These are phyloP conservation scores for Epinephelus awoara DNA, from an alignment of 2,797 vertebrate genomes.

Conservation along the genomic window DNA sequence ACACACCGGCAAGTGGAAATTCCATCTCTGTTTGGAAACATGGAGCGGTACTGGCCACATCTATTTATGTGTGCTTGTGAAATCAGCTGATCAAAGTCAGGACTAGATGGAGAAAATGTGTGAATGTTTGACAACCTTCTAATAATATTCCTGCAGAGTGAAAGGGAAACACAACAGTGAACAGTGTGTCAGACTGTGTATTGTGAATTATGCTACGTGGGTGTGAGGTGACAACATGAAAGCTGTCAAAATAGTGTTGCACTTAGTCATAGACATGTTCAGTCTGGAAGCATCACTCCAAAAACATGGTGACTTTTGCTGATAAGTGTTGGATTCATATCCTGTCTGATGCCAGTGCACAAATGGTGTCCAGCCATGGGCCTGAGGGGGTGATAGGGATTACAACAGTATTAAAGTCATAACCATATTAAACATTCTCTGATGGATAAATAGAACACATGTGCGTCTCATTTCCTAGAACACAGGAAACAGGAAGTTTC, in stretches of 20 bases:
- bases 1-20: slow-evolving; percentile 30
- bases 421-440: slow-evolving; percentile 40
- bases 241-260: not conserved
- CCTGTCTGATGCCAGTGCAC: slow-evolving; percentile 36
- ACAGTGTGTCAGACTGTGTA: not conserved
- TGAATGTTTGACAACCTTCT: slow-evolving; percentile 27
- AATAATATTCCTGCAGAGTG: slow-evolving; percentile 12
- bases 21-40: slow-evolving; percentile 38
- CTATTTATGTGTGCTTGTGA: slow-evolving; percentile 37
- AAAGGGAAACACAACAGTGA: slow-evolving; percentile 48
- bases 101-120: slow-evolving; percentile 14
- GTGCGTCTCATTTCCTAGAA: slow-evolving; percentile 66
- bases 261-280: not conserved
- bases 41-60: not conserved
- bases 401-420: slow-evolving; percentile 34
- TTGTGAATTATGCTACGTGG: slow-evolving; percentile 33
- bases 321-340: slow-evolving; percentile 38
- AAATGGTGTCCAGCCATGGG: not conserved
- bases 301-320: not conserved
- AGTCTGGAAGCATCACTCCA: not conserved
- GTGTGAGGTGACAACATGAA: not conserved
- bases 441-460: slow-evolving; percentile 52
- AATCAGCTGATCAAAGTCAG: slow-evolving; percentile 43
- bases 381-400: slow-evolving; percentile 9
- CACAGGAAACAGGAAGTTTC: slow-evolving; percentile 68